phyloP scores from a whole-genome alignment of 2,797 vertebrate species.

The Microtus agrestis region DNA sequence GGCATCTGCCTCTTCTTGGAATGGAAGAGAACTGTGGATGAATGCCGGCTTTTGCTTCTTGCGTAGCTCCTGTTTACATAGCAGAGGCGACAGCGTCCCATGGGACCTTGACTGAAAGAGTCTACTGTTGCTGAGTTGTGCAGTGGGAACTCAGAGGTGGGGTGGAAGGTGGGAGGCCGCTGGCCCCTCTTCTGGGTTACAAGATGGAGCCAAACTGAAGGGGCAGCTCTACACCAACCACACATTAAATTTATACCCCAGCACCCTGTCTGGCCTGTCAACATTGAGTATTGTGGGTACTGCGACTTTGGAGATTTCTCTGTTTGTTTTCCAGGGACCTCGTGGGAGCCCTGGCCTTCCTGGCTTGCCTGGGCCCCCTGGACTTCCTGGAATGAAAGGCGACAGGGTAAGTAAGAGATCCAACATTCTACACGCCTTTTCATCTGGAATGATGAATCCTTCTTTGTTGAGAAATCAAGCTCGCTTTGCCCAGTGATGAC shows the following conservation, averaged over 20 bases:
- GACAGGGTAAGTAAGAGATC: constrained; percentile 96
- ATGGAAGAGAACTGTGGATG: constrained; percentile 72
- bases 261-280: neutral
- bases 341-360: constrained; percentile 95
- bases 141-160: constrained; percentile 82
- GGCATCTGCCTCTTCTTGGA: constrained; percentile 55
- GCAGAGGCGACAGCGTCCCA: constrained; percentile 83
- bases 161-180: neutral
- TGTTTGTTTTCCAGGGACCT: constrained; percentile 91
- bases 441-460: neutral
- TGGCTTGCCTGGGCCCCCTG: constrained; percentile 95
- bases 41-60: constrained; percentile 89
- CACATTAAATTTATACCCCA: constrained; percentile 1
- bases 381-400: constrained; percentile 94
- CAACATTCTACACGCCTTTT: neutral
- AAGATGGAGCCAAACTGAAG: neutral
- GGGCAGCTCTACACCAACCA: neutral
- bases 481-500: neutral
- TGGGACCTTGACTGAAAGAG: constrained; percentile 90
- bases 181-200: neutral
- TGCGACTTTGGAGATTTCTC: neutral
- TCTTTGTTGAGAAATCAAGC: constrained; percentile 29
- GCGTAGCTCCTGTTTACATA: constrained; percentile 90
- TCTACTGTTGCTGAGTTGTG: constrained; percentile 91
- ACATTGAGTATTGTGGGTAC: too few species aligned